Conservation (phyloP, 2,113 vertebrate species). For the Ptilonorhynchus violaceus region DNA sequence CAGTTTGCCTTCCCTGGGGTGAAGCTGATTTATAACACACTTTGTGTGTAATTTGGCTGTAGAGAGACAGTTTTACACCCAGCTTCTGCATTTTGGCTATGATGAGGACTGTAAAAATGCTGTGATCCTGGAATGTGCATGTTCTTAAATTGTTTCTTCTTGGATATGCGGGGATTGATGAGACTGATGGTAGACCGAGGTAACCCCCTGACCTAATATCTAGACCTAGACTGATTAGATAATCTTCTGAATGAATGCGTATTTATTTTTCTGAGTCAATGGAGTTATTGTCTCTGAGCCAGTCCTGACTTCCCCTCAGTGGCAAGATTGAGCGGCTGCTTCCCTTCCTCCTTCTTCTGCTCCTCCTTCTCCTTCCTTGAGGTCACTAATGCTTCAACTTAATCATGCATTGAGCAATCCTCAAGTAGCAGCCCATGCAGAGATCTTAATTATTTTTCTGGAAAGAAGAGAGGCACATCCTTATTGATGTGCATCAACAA, state of each 20-base stretch:
- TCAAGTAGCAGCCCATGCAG: neutral
- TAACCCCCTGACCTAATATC: constrained; percentile 25
- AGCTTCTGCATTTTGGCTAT: constrained; percentile 4
- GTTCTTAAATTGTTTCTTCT: constrained; percentile 17
- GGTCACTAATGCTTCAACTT: neutral
- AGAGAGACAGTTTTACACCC: constrained; percentile 20
- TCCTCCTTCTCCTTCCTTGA: neutral
- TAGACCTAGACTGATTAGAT: constrained; percentile 30
- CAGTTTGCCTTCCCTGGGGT: constrained; percentile 28
- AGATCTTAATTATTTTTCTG: neutral
- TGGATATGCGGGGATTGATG: neutral
- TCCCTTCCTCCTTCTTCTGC: neutral
- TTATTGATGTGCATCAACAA: neutral
- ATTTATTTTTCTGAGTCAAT: constrained; percentile 25
- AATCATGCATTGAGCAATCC: neutral
- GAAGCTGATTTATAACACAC: constrained; percentile 3
- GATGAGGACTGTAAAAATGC: constrained; percentile 6
- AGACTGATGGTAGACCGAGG: neutral
- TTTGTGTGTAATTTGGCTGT: constrained; percentile 45
- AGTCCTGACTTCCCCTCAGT: neutral
- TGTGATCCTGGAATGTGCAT: neutral
- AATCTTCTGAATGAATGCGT: constrained; percentile 36
- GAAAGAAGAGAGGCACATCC: neutral
- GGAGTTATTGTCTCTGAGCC: neutral
- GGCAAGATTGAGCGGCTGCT: neutral